Base-by-base conservation (phyloP, 2,113 vertebrate genomes). In the Dryoscopus gambensis region DNA sequence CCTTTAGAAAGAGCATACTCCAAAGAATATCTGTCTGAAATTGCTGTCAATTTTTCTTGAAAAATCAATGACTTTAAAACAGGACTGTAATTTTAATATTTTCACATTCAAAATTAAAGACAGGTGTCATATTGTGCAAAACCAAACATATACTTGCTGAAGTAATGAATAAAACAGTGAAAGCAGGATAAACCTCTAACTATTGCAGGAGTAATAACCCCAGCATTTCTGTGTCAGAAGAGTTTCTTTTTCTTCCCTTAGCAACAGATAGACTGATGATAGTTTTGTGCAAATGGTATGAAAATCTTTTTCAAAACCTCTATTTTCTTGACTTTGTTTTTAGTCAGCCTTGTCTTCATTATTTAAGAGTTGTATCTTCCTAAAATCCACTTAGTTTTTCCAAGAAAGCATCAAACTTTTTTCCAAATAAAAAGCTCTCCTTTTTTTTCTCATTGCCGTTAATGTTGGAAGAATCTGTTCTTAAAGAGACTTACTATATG, bases 401-500 rank as follows among this genome's bases (percentile, higher is more conserved):
- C 17, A 20, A 53, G 24, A 69, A 86, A 77, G 15, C 24, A 65
- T 59, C 20, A 40, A 17, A 37, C 7, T 13, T 60, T 57, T 62
- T 52, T 83, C 33, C 15, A 47, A 70, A 44, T 89, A 65, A 47
- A 77, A 67, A 30, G 4, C 3, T 46, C 5, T 23, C 10, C 24
- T 12, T 28, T 33, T 7, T 73, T 46, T 63, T 23, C 24, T 84
- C 13, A 21, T 59, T 91, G 23, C 35, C 6, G 28, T n/a, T 86
- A 65, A 65, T 2, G 2, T 39, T 81, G 35, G 21, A 52, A 30
- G 6, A 86, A 42, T 78, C 9, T 56, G 17, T 37, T 84, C 28
- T 21, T 46, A 9, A 59, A 71, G 35, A 70, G 5, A 40, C 25
- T 44, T 80, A 15, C 0, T 76, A 6, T 13, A 44, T 0, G 0